These are phyloP conservation scores for Danionella dracula DNA, from an alignment of 2,797 vertebrate species.

Conservation along the genomic window DNA sequence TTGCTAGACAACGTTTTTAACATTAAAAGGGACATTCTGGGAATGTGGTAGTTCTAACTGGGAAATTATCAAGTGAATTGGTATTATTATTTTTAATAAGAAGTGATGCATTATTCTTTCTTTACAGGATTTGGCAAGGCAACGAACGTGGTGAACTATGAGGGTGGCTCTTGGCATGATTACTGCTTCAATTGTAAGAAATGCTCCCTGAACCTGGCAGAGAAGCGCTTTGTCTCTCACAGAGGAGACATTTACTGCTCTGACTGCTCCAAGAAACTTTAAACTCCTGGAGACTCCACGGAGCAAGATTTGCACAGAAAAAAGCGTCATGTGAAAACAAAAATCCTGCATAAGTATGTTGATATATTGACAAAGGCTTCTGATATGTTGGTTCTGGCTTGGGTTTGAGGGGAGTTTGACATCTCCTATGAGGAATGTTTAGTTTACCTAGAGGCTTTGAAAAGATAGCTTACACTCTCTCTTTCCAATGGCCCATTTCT, in stretches of 20 bases:
- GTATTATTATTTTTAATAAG: no score
- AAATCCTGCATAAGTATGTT: neutral
- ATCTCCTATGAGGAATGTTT: conserved; percentile 3
- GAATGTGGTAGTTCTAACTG: no score
- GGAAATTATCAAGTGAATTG: no score
- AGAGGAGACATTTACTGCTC: conserved; percentile 83
- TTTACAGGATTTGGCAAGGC: conserved; percentile 90
- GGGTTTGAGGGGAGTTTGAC: conserved; percentile 12
- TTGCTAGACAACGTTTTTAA: no score
- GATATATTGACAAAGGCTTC: conserved; percentile 10
- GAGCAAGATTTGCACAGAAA: neutral
- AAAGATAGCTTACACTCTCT: neutral
- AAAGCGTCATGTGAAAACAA: neutral
- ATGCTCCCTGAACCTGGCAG: conserved; percentile 85
- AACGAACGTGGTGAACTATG: conserved; percentile 91
- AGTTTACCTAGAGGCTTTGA: conserved; percentile 1
- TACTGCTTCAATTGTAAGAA: conserved; percentile 97
- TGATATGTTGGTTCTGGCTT: conserved; percentile 23
- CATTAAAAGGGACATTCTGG: no score
- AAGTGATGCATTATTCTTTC: neutral
- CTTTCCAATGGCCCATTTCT: conserved; percentile 2
- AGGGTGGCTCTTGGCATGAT: conserved; percentile 91
- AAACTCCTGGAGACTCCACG: conserved; percentile 30
- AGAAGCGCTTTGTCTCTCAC: conserved; percentile 86
- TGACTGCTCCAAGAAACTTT: conserved; percentile 85